A percentile compares a stretch with the other conserved stretches of the same genome.
phyloP scores from a whole-genome alignment of 2,888 invertebrate species.

The Neocrepidodera transversa region DNA sequence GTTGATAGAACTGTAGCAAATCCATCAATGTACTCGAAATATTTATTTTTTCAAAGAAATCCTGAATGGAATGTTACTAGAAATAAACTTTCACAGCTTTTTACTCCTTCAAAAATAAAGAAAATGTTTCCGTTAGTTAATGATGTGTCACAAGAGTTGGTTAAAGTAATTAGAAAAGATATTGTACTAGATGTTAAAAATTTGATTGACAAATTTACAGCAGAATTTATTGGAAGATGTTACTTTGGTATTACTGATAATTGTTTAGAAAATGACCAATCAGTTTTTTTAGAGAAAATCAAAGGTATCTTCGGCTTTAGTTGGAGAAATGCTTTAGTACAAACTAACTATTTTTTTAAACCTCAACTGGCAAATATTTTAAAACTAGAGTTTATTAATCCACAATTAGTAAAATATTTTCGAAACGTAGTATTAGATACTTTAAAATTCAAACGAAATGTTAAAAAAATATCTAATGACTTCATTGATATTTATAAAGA shows the following conservation, averaged over 20 bases:
- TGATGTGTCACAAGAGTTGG: slow-evolving; percentile 55
- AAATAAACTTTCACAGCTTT: slow-evolving; percentile 63
- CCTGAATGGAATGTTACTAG: slow-evolving; percentile 65
- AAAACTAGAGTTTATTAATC: too few species aligned
- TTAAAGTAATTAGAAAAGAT: slow-evolving; percentile 13
- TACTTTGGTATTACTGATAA: slow-evolving; percentile 60
- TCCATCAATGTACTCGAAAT: slow-evolving; percentile 57
- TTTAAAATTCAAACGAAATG: too few species aligned
- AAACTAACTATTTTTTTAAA: too few species aligned
- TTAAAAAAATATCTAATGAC: too few species aligned
- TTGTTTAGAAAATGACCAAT: slow-evolving; percentile 54
- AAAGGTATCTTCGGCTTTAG: too few species aligned
- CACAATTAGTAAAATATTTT: too few species aligned
- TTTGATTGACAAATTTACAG: slow-evolving; percentile 56
- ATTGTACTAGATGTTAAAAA: slow-evolving; percentile 50
- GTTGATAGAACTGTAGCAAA: slow-evolving; percentile 57
- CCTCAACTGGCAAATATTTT: too few species aligned
- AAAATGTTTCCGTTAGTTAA: slow-evolving; percentile 63
- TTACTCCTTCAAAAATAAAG: slow-evolving; percentile 66
- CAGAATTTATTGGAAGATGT: slow-evolving; percentile 60
- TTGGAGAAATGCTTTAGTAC: too few species aligned
- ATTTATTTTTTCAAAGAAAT: slow-evolving; percentile 60
- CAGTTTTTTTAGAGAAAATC: too few species aligned
- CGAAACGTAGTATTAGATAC: too few species aligned
- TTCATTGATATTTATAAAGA: too few species aligned